Evolutionary conservation across 2,888 invertebrate species (phyloP).

Genomic region (Latrodectus elegans): DNA sequence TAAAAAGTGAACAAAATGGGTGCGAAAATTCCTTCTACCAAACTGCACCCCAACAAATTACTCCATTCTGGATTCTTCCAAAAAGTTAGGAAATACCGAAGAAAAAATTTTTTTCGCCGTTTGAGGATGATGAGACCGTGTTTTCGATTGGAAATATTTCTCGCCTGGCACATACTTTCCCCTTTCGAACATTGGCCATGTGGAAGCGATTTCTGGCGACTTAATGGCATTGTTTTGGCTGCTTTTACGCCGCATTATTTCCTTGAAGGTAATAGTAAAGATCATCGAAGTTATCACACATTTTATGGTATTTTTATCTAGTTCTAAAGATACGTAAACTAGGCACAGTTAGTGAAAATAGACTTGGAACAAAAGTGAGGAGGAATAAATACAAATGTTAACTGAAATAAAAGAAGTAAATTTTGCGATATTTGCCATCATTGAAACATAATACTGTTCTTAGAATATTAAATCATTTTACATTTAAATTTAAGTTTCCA

Average conservation of each 20-base stretch:
- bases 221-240: constrained; percentile 61
- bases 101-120: constrained; percentile 11
- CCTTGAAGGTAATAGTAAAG: constrained; percentile 60
- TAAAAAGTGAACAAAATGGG: constrained; percentile 22
- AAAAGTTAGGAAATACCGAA: constrained; percentile 32
- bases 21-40: constrained; percentile 62
- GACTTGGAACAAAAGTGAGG: too few relatives aligned
- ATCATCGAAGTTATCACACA: constrained; percentile 42
- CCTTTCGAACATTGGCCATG: constrained; percentile 19
- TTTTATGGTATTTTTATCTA: too few relatives aligned
- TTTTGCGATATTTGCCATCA: too few relatives aligned
- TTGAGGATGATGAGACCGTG: constrained; percentile 8
- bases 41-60: constrained; percentile 65
- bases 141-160: constrained; percentile 61
- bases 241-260: constrained; percentile 54
- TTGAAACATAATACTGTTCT: too few relatives aligned
- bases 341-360: too few relatives aligned
- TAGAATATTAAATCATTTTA: too few relatives aligned
- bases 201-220: constrained; percentile 44
- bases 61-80: constrained; percentile 62
- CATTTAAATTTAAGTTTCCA: too few relatives aligned
- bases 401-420: too few relatives aligned
- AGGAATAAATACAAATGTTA: too few relatives aligned
- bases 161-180: constrained; percentile 22
- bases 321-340: too few relatives aligned